Evolutionary conservation across 2,113 vertebrate genomes (phyloP).

Genomic region (Polyodon spathula): DNA sequence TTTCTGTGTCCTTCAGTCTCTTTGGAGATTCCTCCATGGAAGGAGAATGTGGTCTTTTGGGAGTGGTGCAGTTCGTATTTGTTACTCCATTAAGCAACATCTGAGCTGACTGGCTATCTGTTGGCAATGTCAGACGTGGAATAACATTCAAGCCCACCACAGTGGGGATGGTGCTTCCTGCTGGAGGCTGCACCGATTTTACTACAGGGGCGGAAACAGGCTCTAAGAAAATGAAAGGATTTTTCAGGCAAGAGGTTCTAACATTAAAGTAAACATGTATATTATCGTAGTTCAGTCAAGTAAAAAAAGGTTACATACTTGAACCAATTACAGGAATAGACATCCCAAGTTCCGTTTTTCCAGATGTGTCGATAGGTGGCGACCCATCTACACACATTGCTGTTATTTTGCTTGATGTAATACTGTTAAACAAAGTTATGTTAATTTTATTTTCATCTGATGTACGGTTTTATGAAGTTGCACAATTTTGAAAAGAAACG

Average conservation of each 20-base stretch:
- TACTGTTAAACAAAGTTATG: constrained; percentile 21
- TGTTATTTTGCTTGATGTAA: constrained; percentile 40
- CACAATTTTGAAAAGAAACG: too few species aligned
- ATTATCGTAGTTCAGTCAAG: too few species aligned
- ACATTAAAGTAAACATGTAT: too few species aligned
- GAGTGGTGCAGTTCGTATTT: constrained; percentile 32
- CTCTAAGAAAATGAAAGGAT: constrained; percentile 30
- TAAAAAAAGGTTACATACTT: constrained; percentile 51
- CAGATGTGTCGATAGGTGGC: constrained; percentile 27
- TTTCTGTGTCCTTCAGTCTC: constrained; percentile 60
- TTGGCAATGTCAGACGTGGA: constrained; percentile 38
- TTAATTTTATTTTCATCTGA: too few species aligned
- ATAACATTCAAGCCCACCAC: constrained; percentile 47
- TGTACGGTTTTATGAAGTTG: too few species aligned
- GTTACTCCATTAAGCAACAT: constrained; percentile 51
- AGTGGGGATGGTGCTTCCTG: constrained; percentile 49
- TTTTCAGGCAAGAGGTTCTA: too few species aligned
- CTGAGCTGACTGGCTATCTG: constrained; percentile 53
- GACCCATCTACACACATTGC: constrained; percentile 48
- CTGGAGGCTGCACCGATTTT: constrained; percentile 36
- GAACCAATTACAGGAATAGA: constrained; percentile 63
- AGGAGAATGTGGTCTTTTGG: constrained; percentile 63
- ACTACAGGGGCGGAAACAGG: constrained; percentile 23
- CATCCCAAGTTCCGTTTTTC: constrained; percentile 47
- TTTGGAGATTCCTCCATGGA: constrained; percentile 55